Percentiles rank a stretch among this genome's conserved stretches.
These are phyloP conservation scores for Distichodus sexfasciatus DNA, from an alignment of 2,797 vertebrate genomes.

Conservation along the genomic window DNA sequence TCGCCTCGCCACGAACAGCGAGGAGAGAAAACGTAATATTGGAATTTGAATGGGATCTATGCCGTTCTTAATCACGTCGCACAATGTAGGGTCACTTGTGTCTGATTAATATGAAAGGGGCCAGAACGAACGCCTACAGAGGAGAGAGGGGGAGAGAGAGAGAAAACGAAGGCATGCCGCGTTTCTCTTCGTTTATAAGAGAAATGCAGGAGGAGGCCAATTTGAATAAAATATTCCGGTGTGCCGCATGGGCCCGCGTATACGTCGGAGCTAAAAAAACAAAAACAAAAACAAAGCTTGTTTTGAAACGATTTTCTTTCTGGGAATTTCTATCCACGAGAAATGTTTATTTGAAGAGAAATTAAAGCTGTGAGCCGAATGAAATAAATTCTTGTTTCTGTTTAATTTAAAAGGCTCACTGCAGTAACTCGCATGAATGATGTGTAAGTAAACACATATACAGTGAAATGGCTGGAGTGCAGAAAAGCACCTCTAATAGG, in stretches of 20 bases:
- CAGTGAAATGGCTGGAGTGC: no score
- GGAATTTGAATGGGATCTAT: conserved; percentile 59
- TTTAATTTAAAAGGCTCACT: not conserved
- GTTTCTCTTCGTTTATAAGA: conserved; percentile 42
- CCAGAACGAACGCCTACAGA: conserved; percentile 18
- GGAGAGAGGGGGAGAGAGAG: not conserved
- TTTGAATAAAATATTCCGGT: conserved; percentile 48
- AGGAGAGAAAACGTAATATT: conserved; percentile 52
- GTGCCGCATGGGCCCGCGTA: conserved; percentile 24
- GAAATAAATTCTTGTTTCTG: not conserved
- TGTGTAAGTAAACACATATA: not conserved
- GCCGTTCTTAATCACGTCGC: conserved; percentile 62
- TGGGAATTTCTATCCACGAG: not conserved
- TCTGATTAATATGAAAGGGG: conserved; percentile 57
- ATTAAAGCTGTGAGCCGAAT: no score
- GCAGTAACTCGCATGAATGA: not conserved
- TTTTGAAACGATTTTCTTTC: conserved; percentile 25
- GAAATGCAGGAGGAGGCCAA: conserved; percentile 36
- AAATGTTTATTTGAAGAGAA: no score
- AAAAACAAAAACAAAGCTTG: not conserved
- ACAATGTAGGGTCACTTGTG: conserved; percentile 53
- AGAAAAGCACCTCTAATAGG: not conserved
- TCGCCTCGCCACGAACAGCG: conserved; percentile 33
- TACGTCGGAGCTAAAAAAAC: not conserved
- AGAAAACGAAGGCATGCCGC: conserved; percentile 9